Conservation (phyloP, 1,140 invertebrate species). For the Drosophila busckii region DNA sequence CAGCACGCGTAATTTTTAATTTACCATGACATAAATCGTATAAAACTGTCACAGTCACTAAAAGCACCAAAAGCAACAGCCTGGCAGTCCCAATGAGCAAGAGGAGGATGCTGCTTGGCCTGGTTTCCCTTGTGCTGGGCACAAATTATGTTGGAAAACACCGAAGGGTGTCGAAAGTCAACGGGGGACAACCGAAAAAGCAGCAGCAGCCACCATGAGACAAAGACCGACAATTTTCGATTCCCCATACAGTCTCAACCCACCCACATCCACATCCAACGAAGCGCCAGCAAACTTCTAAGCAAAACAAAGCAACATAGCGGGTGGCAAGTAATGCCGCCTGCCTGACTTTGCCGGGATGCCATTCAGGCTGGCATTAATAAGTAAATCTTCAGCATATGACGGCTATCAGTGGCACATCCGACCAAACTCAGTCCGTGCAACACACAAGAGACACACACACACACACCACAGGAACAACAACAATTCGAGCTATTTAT, state of each 20-base stretch:
- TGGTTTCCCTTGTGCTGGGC: slow-evolving; percentile 29
- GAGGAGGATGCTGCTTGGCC: too few species aligned
- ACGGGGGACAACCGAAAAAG: slow-evolving; percentile 18
- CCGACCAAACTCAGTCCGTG: slow-evolving; percentile 29
- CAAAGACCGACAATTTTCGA: neutral
- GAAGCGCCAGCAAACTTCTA: slow-evolving; percentile 45
- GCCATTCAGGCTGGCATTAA: slow-evolving; percentile 61
- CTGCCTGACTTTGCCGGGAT: slow-evolving; percentile 35
- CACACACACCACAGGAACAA: slow-evolving; percentile 7
- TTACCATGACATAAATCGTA: slow-evolving; percentile 75
- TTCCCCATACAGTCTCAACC: neutral
- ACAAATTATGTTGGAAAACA: slow-evolving; percentile 64
- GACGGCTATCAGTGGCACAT: slow-evolving; percentile 73
- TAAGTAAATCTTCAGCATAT: slow-evolving; percentile 74
- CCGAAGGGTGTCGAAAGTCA: slow-evolving; percentile 70
- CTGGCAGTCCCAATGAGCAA: slow-evolving; percentile 19
- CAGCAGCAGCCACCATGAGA: slow-evolving; percentile 4
- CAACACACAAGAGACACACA: too few species aligned
- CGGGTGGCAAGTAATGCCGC: slow-evolving; percentile 13
- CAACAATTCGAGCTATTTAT: slow-evolving; percentile 65
- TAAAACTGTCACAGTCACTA: slow-evolving; percentile 76
- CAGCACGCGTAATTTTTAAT: slow-evolving; percentile 70
- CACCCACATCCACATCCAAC: slow-evolving; percentile 5
- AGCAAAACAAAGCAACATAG: slow-evolving; percentile 48
- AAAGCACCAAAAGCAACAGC: slow-evolving; percentile 70